These are phyloP conservation scores for Drosophila basisetae DNA, from an alignment of 2,888 invertebrate species.

Conservation along the genomic window DNA sequence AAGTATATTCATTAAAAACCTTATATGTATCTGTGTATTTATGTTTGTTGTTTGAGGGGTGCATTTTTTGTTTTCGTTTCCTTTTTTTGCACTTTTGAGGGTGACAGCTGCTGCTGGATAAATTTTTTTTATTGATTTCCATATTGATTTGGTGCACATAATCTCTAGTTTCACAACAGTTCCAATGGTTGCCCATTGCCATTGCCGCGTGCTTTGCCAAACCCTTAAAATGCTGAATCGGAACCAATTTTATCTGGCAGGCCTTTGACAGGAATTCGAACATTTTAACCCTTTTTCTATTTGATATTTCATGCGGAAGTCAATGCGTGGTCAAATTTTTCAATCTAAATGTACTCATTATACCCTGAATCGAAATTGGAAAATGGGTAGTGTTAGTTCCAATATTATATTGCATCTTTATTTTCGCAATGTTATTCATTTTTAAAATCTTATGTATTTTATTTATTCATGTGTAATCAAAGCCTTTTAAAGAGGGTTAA, in stretches of 20 bases:
- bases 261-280: conserved; percentile 46
- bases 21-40: background rate
- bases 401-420: background rate
- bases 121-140: conserved; percentile 78
- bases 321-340: conserved; percentile 35
- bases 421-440: background rate
- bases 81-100: conserved; percentile 39
- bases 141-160: conserved; percentile 77
- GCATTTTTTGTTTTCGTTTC: conserved; percentile 11
- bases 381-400: background rate
- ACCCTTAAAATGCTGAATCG: conserved; percentile 43
- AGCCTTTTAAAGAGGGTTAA: background rate
- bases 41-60: conserved; percentile 25
- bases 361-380: background rate
- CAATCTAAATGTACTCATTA: conserved; percentile 22
- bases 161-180: conserved; percentile 35
- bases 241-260: conserved; percentile 39
- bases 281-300: conserved; percentile 68
- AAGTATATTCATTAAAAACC: conserved; percentile 1
- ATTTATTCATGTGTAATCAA: background rate
- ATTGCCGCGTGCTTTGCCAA: conserved; percentile 18
- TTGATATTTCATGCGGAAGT: conserved; percentile 60
- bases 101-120: conserved; percentile 53
- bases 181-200: conserved; percentile 13
- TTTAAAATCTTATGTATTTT: background rate